Evolutionary conservation across 1,140 invertebrate species (phyloP).

Genomic region (Saccostrea echinata): DNA sequence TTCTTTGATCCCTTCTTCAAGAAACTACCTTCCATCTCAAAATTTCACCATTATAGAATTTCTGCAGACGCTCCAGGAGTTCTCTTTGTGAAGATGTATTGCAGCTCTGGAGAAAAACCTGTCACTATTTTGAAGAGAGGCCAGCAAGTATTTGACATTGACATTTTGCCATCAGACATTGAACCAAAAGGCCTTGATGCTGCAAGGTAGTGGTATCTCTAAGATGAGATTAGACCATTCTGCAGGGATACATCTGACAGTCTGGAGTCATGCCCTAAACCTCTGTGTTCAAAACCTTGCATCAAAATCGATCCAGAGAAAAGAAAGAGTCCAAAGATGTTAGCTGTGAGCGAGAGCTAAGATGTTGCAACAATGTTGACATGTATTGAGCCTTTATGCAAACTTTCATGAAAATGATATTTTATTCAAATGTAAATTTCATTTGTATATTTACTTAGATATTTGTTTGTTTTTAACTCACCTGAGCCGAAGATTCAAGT

Average conservation of each 20-base stretch:
- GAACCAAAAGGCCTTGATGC: slow-evolving; percentile 37
- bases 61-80: slow-evolving; percentile 35
- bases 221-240: slow-evolving; percentile 37
- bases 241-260: background rate
- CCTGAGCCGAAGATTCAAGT: too few relatives aligned
- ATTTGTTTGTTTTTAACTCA: too few relatives aligned
- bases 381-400: background rate
- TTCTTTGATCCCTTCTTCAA: slow-evolving; percentile 51
- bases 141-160: background rate
- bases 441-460: too few relatives aligned
- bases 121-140: slow-evolving; percentile 19
- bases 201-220: slow-evolving; percentile 49
- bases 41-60: slow-evolving; percentile 48
- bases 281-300: slow-evolving; percentile 6
- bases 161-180: background rate
- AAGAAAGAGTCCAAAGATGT: background rate
- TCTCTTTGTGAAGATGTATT: slow-evolving; percentile 11
- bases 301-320: background rate
- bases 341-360: background rate
- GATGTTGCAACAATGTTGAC: background rate
- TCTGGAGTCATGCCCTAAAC: slow-evolving; percentile 24
- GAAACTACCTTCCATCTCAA: slow-evolving; percentile 33
- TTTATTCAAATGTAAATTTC: too few relatives aligned
- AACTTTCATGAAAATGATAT: background rate
- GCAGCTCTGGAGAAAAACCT: background rate